Percentiles rank a stretch among this genome's conserved stretches.
phyloP scores from a whole-genome alignment of 2,797 vertebrate species.

The Craterocephalus amniculus region DNA sequence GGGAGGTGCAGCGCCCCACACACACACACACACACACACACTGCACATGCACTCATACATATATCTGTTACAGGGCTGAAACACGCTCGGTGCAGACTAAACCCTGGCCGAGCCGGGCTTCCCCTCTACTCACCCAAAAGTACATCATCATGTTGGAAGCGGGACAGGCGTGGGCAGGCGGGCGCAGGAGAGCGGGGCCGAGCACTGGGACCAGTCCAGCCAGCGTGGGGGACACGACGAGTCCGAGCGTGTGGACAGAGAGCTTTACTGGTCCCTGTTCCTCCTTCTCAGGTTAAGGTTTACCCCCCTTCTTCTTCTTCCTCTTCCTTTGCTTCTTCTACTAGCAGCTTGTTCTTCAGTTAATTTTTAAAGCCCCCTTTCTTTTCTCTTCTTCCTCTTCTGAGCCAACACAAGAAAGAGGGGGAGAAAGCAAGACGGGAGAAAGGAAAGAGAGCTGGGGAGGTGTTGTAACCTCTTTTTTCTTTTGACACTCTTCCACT shows the following conservation, averaged over 20 bases:
- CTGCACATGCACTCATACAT: neutral
- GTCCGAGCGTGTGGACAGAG: slow-evolving; percentile 61
- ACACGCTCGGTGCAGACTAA: slow-evolving; percentile 30
- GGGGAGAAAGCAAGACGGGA: slow-evolving; percentile 38
- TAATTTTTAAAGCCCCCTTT: slow-evolving; percentile 53
- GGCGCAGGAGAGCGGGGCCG: slow-evolving; percentile 47
- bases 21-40: slow-evolving; percentile 11
- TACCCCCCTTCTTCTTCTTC: slow-evolving; percentile 35
- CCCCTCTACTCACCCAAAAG: slow-evolving; percentile 82
- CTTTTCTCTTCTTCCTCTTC: slow-evolving; percentile 52
- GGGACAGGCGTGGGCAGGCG: slow-evolving; percentile 51
- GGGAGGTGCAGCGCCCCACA: slow-evolving; percentile 37
- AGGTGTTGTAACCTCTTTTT: slow-evolving; percentile 78
- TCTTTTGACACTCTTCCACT: slow-evolving; percentile 79
- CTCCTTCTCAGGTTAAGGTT: slow-evolving; percentile 61
- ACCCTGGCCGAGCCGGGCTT: slow-evolving; percentile 7
- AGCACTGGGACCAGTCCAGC: slow-evolving; percentile 68
- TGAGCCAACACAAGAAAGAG: slow-evolving; percentile 57
- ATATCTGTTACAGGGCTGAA: neutral
- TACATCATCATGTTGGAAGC: slow-evolving; percentile 83
- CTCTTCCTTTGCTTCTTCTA: slow-evolving; percentile 28
- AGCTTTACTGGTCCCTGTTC: slow-evolving; percentile 66
- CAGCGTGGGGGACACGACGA: slow-evolving; percentile 56
- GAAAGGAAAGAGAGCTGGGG: slow-evolving; percentile 53
- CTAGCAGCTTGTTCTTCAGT: slow-evolving; percentile 59